Evolutionary conservation across 2,797 vertebrate species (phyloP).

Genomic region (Lagorchestes hirsutus): DNA sequence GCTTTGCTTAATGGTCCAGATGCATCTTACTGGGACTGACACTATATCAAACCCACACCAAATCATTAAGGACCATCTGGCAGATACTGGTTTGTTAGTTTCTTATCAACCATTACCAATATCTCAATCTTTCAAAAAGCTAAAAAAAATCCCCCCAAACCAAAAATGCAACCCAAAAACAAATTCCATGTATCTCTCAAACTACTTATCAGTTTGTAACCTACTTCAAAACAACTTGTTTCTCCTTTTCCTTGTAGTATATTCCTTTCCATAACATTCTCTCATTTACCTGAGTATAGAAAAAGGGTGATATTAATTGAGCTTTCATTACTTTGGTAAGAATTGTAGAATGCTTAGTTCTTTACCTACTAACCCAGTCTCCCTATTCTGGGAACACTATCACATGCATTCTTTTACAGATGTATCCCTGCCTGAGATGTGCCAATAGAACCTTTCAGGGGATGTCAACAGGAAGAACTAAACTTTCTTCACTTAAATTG

Average conservation of each 20-base stretch:
- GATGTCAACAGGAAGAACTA: not conserved
- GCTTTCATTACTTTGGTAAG: constrained; percentile 45
- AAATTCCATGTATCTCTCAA: not conserved
- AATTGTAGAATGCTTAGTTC: constrained; percentile 14
- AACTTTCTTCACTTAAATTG: not conserved
- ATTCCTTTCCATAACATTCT: constrained; percentile 32
- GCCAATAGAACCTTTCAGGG: not conserved
- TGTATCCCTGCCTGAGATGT: not conserved
- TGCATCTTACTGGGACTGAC: not conserved
- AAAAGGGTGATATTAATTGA: not conserved
- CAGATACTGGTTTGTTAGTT: not conserved
- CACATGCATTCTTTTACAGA: not conserved
- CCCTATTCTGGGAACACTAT: constrained; percentile 43
- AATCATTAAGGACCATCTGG: not conserved
- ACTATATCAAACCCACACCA: not conserved
- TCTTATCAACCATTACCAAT: not conserved
- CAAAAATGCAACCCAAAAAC: not conserved
- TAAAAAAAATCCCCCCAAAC: not conserved
- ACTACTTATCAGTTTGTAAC: constrained; percentile 1
- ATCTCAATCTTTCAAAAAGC: not conserved
- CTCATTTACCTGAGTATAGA: constrained; percentile 45
- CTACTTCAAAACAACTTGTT: constrained; percentile 15
- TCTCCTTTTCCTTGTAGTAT: constrained; percentile 8
- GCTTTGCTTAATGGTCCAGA: not conserved
- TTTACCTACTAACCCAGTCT: constrained; percentile 10